Base-by-base conservation (phyloP, 1,140 invertebrate species). In the Monomorium pharaonis region DNA sequence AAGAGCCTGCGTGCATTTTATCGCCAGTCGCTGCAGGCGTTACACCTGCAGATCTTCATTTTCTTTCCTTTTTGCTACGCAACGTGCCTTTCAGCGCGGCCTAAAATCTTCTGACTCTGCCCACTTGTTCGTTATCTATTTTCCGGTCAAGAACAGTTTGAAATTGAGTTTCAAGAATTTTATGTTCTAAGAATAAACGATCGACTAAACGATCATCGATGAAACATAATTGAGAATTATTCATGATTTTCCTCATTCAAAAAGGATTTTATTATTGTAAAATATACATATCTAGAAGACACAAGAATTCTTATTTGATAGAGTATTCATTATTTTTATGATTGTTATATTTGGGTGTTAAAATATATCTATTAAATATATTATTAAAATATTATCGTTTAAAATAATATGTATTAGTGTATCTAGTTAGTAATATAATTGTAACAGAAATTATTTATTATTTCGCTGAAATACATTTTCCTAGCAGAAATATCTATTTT, bases 1-100 rank as follows among this genome's bases (percentile, higher is more conserved):
- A 70, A 65, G 30, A 77, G 33, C 85, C 88, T 88, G 90, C 91
- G 91, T 89, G 90, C 88, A 89, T 91, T 92, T 92, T 92, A 92
- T 92, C 90, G 88, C 81, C 81, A 60, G 69, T 88, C 85, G 92
- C 92, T 91, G 91, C 87, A 77, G 92, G 91, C 92, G 83, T 90
- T 92, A 92, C 93, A 93, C 92, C 92, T 93, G 92, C 92, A 92
- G 85, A 91, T 76, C 75, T 56, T 63, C 44, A 74, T 76, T 89
- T 72, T 89, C 85, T 83, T 84, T 63, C 56, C 60, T 84, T 63
- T 88, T 84, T 87, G 74, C 67, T 14, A 27, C 69, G 44, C 51
- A 33, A 60, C 63, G 62, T 84, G 49, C 21, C 47, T 62, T 58
- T 58, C 51, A 47, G 16, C 58, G 27, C 58, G n/a, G 27, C 65